These are phyloP conservation scores for Aleadryas rufinucha DNA, from an alignment of 2,113 vertebrate species.

Conservation along the genomic window DNA sequence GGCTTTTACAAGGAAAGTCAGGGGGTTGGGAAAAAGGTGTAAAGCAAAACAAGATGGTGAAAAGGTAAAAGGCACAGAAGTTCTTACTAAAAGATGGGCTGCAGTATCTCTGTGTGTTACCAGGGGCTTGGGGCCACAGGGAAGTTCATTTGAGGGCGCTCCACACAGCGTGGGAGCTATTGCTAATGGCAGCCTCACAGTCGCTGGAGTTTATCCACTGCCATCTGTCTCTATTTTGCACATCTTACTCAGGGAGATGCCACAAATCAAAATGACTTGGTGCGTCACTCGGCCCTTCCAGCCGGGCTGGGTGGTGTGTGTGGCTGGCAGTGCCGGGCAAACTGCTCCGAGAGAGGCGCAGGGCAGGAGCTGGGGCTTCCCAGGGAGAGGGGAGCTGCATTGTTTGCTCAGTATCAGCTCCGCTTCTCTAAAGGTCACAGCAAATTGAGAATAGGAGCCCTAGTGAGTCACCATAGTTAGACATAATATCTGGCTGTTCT, in stretches of 20 bases:
- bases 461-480: not conserved
- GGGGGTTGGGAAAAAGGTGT: rapidly evolving
- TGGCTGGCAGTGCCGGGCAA: not conserved
- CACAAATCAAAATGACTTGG: constrained; percentile 51
- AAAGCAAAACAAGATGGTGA: not conserved
- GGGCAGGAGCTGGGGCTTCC: not conserved
- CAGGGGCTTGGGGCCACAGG: not conserved
- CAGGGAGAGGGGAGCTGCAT: not conserved
- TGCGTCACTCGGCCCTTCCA: not conserved
- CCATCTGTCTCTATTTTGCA: constrained; percentile 52
- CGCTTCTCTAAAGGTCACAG: constrained; percentile 9
- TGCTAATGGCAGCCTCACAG: not conserved
- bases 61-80: not conserved
- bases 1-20: not conserved
- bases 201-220: not conserved
- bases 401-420: constrained; percentile 3
- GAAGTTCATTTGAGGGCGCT: constrained; percentile 28
- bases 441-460: constrained; percentile 40
- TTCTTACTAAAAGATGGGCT: not conserved
- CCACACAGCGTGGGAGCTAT: not conserved
- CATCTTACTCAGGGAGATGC: constrained; percentile 14
- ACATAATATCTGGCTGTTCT: not conserved
- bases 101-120: not conserved
- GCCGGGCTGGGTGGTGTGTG: not conserved
- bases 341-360: not conserved